Percentiles rank a stretch among this genome's conserved stretches.
Conservation (phyloP, 2,113 vertebrate species). For the Cinclus mexicanus region DNA sequence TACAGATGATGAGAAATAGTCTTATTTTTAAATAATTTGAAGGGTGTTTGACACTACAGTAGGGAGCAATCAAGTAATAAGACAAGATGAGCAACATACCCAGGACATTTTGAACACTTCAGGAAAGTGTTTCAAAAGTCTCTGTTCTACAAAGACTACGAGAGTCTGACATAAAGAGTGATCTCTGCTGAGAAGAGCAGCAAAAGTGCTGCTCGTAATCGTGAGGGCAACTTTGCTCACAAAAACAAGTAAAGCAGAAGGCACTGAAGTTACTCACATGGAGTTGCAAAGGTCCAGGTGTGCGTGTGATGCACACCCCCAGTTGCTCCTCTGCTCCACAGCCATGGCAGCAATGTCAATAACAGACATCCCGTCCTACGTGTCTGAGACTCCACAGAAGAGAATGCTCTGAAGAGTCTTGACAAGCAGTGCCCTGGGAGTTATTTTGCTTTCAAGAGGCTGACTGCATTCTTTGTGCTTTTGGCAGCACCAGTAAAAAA, state of each 20-base stretch:
- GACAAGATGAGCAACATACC: background rate
- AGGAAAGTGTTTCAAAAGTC: background rate
- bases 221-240: background rate
- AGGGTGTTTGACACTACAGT: background rate
- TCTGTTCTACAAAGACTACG: background rate
- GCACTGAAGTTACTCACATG: background rate
- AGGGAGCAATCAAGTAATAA: background rate
- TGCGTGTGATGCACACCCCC: background rate
- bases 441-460: constrained; percentile 5
- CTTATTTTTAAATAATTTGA: background rate
- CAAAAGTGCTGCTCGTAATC: background rate
- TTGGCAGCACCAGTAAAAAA: background rate
- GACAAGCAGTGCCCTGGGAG: constrained; percentile 15
- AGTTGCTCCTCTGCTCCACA: background rate
- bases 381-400: background rate
- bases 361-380: background rate
- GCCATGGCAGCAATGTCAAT: background rate
- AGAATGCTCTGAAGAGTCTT: background rate
- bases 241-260: background rate
- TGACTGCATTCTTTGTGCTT: background rate
- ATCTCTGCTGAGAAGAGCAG: background rate
- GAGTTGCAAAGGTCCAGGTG: background rate
- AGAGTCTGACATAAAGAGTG: background rate
- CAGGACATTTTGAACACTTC: background rate
- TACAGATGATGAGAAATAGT: background rate